Evolutionary conservation across 2,888 invertebrate genomes (phyloP).

Genomic region (Psylliodes chrysocephalus): DNA sequence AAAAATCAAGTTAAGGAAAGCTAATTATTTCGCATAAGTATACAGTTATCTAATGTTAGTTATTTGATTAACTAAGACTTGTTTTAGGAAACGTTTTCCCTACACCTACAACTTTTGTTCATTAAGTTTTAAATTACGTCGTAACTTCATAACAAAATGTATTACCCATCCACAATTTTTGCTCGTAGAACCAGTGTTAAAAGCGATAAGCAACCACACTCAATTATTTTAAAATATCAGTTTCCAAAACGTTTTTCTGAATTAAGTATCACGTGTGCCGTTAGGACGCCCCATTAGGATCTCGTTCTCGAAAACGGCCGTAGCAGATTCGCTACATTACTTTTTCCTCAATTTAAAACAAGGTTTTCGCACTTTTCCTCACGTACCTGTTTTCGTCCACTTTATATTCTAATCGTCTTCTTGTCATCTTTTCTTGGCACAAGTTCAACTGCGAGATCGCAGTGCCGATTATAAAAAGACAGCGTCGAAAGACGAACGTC

Average conservation of each 20-base stretch:
- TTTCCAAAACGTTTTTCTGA: constrained; percentile 11
- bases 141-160: no score
- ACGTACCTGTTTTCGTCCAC: constrained; percentile 26
- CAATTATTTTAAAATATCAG: not conserved
- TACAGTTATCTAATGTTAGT: no score
- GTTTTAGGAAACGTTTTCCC: no score
- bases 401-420: constrained; percentile 26
- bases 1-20: no score
- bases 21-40: no score
- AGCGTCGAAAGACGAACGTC: not conserved
- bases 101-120: no score
- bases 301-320: constrained; percentile 19
- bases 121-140: no score
- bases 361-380: constrained; percentile 25
- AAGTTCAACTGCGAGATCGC: constrained; percentile 6
- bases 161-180: no score
- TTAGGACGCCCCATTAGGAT: constrained; percentile 17
- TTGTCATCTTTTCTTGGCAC: constrained; percentile 18
- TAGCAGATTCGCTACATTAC: constrained; percentile 28
- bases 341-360: constrained; percentile 26
- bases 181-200: not conserved
- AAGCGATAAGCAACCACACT: not conserved
- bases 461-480: constrained; percentile 1
- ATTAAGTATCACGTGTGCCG: constrained; percentile 23
- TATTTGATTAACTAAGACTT: no score